Conservation (phyloP, 2,797 vertebrate species). For the Champsocephalus gunnari region DNA sequence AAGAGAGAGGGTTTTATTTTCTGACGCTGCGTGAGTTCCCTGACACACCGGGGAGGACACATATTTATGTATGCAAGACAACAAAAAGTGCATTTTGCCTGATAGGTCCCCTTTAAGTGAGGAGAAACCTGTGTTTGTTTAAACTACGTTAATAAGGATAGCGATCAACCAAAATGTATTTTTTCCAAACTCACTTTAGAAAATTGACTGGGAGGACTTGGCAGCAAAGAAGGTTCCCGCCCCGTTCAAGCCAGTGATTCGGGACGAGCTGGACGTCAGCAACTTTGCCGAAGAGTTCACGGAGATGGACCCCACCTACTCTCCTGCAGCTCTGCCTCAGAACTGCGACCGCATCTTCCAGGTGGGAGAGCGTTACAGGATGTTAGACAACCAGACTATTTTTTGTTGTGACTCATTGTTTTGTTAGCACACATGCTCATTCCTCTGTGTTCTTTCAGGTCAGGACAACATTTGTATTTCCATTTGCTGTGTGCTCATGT, state of each 20-base stretch:
- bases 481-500: slow-evolving; percentile 43
- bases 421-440: slow-evolving; percentile 25
- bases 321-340: slow-evolving; percentile 95
- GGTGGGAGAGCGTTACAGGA: slow-evolving; percentile 80
- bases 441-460: slow-evolving; percentile 48
- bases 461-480: slow-evolving; percentile 37
- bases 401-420: slow-evolving; percentile 36
- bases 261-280: slow-evolving; percentile 97
- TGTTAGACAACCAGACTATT: slow-evolving; percentile 6
- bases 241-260: slow-evolving; percentile 96
- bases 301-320: slow-evolving; percentile 99
- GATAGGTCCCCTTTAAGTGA: background rate
- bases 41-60: no score
- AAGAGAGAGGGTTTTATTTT: no score
- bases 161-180: background rate
- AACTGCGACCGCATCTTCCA: slow-evolving; percentile 97
- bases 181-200: slow-evolving; percentile 79
- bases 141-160: background rate
- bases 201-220: slow-evolving; percentile 96
- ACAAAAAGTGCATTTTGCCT: no score
- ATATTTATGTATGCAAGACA: no score
- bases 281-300: slow-evolving; percentile 99
- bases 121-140: slow-evolving; percentile 13
- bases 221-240: slow-evolving; percentile 94
- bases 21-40: no score